phyloP scores from a whole-genome alignment of 2,797 vertebrate species.

The Neosilurus mollespiculum region DNA sequence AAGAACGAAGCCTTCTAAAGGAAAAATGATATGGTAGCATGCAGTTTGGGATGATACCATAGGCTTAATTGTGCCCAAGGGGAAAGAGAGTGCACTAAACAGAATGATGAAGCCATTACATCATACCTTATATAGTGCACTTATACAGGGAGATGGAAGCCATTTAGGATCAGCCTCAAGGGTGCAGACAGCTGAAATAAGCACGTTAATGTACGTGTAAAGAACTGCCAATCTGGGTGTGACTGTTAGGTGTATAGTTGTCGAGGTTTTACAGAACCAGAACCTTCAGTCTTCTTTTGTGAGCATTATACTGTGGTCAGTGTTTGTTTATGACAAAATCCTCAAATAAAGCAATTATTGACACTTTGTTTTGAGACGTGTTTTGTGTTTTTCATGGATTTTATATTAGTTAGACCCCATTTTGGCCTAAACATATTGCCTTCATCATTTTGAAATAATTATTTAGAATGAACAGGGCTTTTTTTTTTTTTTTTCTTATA shows the following conservation, averaged over 20 bases:
- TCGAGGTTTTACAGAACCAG: neutral
- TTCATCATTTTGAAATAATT: neutral
- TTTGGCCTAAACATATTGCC: neutral
- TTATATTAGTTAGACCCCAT: neutral
- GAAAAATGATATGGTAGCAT: too few relatives aligned
- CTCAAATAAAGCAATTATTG: neutral
- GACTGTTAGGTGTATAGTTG: neutral
- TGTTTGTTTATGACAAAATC: neutral
- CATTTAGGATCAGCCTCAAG: neutral
- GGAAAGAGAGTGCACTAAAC: slow-evolving; percentile 6
- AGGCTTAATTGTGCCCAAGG: slow-evolving; percentile 12
- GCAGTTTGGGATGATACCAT: slow-evolving; percentile 8
- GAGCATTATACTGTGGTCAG: neutral
- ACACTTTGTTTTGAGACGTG: neutral
- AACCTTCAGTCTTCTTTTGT: neutral
- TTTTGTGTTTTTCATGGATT: neutral
- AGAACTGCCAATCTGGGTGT: neutral
- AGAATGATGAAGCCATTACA: slow-evolving; percentile 1
- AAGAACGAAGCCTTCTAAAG: too few relatives aligned
- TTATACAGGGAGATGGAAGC: neutral
- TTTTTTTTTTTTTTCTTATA: neutral
- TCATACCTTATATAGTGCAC: slow-evolving; percentile 3
- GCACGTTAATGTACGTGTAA: neutral
- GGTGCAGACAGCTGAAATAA: neutral
- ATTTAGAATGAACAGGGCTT: neutral